Conservation (phyloP, 2,797 vertebrate species). For the Ceryle rudis region DNA sequence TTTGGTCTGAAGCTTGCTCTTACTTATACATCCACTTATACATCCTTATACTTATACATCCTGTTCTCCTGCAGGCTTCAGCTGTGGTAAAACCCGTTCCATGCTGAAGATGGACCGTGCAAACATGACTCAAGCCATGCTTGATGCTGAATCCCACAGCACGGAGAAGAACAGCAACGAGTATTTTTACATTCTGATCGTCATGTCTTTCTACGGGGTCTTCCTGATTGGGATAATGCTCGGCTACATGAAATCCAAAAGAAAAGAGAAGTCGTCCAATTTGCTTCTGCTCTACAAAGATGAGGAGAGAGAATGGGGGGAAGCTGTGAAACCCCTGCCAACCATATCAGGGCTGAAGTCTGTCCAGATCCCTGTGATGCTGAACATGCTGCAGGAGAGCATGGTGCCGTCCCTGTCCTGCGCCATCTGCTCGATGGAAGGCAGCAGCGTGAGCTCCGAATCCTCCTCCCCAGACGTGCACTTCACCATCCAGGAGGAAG, state of each 20-base stretch:
- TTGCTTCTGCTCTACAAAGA: conserved; percentile 92
- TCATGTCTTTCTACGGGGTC: conserved; percentile 93
- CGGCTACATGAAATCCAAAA: conserved; percentile 93
- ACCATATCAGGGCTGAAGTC: conserved; percentile 74
- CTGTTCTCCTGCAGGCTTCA: conserved; percentile 60
- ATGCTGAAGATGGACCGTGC: conserved; percentile 84
- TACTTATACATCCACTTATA: accelerated
- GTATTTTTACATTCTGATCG: conserved; percentile 91
- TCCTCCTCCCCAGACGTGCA: conserved; percentile 92
- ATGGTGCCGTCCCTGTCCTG: conserved; percentile 86
- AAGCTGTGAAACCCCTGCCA: conserved; percentile 82
- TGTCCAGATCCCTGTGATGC: conserved; percentile 81
- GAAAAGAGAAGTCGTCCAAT: conserved; percentile 87
- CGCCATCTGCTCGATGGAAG: conserved; percentile 88
- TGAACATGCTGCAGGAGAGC: conserved; percentile 82
- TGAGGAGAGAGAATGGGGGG: conserved; percentile 91
- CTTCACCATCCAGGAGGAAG: conserved; percentile 91
- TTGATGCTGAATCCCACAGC: conserved; percentile 27
- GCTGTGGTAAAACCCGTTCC: not conserved
- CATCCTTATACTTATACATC: too few relatives aligned
- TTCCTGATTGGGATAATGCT: conserved; percentile 93
- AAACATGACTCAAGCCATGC: conserved; percentile 82
- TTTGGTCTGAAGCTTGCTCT: not conserved
- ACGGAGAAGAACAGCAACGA: conserved; percentile 76
- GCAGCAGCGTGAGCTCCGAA: conserved; percentile 91